phyloP scores from a whole-genome alignment of 2,888 invertebrate species.

The Eupithecia exiguata region DNA sequence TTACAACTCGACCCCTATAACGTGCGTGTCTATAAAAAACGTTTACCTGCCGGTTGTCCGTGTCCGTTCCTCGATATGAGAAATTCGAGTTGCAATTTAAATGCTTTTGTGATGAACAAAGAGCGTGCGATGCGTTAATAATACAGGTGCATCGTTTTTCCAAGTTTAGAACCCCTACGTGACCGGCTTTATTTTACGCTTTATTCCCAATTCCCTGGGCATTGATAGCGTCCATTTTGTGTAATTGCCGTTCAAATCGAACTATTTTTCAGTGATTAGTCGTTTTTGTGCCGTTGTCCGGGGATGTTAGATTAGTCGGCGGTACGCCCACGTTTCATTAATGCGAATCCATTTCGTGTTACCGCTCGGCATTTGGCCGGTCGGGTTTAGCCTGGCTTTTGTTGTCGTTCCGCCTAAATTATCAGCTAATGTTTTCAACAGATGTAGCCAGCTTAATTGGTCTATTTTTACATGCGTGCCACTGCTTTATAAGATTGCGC shows the following conservation, averaged over 20 bases:
- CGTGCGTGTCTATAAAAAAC: conserved; percentile 55
- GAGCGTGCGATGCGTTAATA: conserved; percentile 78
- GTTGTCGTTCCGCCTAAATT: conserved; percentile 61
- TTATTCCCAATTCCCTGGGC: conserved; percentile 56
- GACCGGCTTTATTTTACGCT: conserved; percentile 77
- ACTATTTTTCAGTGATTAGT: conserved; percentile 76
- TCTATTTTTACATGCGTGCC: conserved; percentile 31
- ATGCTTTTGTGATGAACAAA: conserved; percentile 80
- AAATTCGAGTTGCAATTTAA: conserved; percentile 80
- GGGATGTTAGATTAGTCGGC: conserved; percentile 67
- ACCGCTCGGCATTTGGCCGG: conserved; percentile 59
- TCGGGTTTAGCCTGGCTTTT: conserved; percentile 65
- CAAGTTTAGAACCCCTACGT: conserved; percentile 70
- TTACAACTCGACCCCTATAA: conserved; percentile 47
- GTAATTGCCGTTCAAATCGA: conserved; percentile 77
- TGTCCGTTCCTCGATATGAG: conserved; percentile 67
- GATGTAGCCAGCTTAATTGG: conserved; percentile 58
- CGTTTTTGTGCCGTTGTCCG: conserved; percentile 68
- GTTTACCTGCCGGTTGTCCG: conserved; percentile 67
- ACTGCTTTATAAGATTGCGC: conserved; percentile 26
- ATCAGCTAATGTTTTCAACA: conserved; percentile 61
- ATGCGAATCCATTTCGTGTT: conserved; percentile 77
- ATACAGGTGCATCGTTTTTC: conserved; percentile 76
- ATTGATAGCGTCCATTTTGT: conserved; percentile 76
- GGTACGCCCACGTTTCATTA: conserved; percentile 75